phyloP scores from a whole-genome alignment of 2,113 vertebrate genomes.

The Calcarius ornatus region DNA sequence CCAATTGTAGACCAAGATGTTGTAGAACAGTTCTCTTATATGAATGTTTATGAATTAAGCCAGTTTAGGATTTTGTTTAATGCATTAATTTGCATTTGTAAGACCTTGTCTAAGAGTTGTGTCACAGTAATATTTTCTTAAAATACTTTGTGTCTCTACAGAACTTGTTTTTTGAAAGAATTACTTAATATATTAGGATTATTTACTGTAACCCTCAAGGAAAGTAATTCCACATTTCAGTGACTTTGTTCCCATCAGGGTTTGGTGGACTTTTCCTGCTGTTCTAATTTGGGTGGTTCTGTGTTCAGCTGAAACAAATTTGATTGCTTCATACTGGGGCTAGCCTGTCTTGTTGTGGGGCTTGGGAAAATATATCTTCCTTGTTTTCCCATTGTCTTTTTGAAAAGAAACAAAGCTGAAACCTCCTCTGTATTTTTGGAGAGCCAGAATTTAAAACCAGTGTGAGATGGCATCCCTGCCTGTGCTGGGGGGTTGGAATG shows the following conservation, averaged over 20 bases:
- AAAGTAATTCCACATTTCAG: constrained; percentile 42
- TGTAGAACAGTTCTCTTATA: not conserved
- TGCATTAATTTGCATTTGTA: not conserved
- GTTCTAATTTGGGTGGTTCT: constrained; percentile 23
- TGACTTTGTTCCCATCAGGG: constrained; percentile 3
- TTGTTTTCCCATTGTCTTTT: constrained; percentile 8
- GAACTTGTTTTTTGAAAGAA: not conserved
- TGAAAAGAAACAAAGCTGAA: not conserved
- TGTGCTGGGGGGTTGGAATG: not conserved
- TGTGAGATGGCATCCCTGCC: not conserved
- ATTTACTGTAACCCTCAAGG: constrained; percentile 33
- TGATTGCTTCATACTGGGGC: constrained; percentile 13
- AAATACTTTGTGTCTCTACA: not conserved
- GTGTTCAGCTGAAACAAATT: constrained; percentile 32
- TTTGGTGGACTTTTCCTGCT: constrained; percentile 5
- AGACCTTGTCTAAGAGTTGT: not conserved
- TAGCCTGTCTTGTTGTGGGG: not conserved
- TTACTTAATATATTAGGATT: not conserved
- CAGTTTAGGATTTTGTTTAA: not conserved
- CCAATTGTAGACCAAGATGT: not conserved
- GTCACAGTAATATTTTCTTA: not conserved
- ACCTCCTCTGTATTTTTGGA: not conserved
- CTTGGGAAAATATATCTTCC: constrained; percentile 2
- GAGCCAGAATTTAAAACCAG: not conserved
- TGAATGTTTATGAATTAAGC: not conserved